Conservation (phyloP, 1,140 invertebrate species). For the Platorchestia sp. region DNA sequence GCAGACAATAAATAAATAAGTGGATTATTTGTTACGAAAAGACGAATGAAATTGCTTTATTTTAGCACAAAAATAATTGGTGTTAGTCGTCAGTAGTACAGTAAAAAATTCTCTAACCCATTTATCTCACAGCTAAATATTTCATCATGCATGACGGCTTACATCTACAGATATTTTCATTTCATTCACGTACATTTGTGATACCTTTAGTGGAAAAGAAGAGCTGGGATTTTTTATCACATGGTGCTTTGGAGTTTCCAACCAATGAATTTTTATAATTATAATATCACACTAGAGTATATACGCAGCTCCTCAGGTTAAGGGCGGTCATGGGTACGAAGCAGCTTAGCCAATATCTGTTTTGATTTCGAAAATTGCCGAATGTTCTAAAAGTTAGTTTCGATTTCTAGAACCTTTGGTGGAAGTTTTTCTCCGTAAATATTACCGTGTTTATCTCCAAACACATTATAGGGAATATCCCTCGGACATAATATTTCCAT, state of each 20-base stretch:
- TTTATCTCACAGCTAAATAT: neutral
- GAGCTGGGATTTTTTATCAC: neutral
- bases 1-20: neutral
- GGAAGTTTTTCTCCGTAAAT: too few species aligned
- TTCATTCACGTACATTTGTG: neutral
- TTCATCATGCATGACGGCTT: neutral
- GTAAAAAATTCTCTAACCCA: neutral
- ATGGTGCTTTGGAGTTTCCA: neutral
- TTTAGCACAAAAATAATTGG: neutral
- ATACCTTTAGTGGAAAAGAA: neutral
- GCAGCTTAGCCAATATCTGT: neutral
- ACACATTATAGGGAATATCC: neutral
- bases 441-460: too few species aligned
- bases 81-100: neutral
- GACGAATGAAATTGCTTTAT: neutral
- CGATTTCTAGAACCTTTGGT: too few species aligned
- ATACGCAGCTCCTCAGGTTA: neutral
- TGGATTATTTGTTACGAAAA: neutral
- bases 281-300: neutral
- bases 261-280: neutral
- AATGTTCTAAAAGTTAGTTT: too few species aligned
- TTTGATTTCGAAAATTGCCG: neutral
- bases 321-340: neutral
- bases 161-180: neutral
- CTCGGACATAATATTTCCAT: neutral